Evolutionary conservation across 2,888 invertebrate genomes (phyloP), one percentile per base, ranked within the genome.

Genomic region (Volucella zonaria): DNA sequence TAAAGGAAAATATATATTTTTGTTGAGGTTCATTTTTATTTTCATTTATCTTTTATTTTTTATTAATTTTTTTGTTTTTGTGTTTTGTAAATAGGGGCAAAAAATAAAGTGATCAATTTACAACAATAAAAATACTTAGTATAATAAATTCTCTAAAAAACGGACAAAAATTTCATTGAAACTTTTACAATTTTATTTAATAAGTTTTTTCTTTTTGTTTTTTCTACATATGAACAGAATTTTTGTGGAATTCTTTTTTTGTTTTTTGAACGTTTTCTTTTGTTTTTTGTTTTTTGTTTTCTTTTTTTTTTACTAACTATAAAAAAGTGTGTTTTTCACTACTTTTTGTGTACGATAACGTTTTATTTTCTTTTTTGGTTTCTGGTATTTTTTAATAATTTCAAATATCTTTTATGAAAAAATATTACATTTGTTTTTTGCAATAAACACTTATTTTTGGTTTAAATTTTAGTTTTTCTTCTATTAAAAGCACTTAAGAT

Each of bases 81-180:
- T 64, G 18, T 56, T 78, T 87, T 87, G 87, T 88, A 88, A 87
- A 87, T 86, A 81, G 80, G 70, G 70, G 40, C 23, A 61, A 81
- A 81, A 81, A 85, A 85, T 85, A 85, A 76, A 76, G 76, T 67
- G 71, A 85, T 73, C 77, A 67, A 82, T 85, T 81, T 81, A 83
- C 76, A 85, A 85, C 81, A 85, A 85, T 80, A 81, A 85, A 85
- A 81, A 85, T 85, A 81, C 85, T 85, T 81, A 81, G 76, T 81
- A 81, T 77, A 85, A 81, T 85, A 85, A 85, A 85, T 85, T 85
- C 85, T 85, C 83, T 83, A 83, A 83, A 78, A 83, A 83, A 79
- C 83, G 83, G 75, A 83, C 83, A 79, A 31, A 31, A 31, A 75
- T 79, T 81, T 85, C 80, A 80, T 80, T 83, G 80, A 83, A 87